Conservation (phyloP, 2,888 invertebrate genomes). For the Eupeodes latifasciatus region DNA sequence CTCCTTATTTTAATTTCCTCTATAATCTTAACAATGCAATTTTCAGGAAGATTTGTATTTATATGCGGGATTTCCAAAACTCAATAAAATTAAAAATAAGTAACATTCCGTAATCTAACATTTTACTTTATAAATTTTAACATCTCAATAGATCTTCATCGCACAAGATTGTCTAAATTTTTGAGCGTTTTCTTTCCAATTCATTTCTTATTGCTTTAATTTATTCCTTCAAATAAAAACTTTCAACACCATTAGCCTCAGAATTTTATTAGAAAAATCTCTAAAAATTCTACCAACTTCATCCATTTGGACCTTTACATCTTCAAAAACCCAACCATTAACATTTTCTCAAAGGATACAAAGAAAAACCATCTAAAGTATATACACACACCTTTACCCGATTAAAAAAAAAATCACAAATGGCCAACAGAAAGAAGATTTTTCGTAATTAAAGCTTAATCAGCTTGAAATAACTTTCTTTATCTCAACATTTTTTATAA, state of each 20-base stretch:
- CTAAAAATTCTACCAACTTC: not conserved
- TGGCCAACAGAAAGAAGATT: constrained; percentile 41
- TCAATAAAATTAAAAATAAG: not conserved
- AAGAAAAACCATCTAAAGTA: not conserved
- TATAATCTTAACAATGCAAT: too few species aligned
- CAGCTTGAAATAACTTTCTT: constrained; percentile 71
- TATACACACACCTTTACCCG: not conserved
- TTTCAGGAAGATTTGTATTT: too few species aligned
- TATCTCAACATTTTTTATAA: constrained; percentile 52
- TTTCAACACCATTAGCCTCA: constrained; percentile 6
- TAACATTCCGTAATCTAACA: not conserved
- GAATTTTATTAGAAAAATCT: constrained; percentile 3
- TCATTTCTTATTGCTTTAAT: not conserved
- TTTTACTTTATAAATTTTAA: not conserved
- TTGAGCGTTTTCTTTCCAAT: not conserved
- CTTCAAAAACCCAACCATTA: not conserved
- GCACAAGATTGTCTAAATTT: not conserved
- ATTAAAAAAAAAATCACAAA: constrained; percentile 34
- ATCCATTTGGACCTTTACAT: not conserved
- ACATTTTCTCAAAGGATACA: not conserved
- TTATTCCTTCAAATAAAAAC: constrained; percentile 19
- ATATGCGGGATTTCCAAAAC: too few species aligned
- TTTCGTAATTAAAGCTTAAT: constrained; percentile 74
- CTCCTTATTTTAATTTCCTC: too few species aligned
- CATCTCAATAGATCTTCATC: not conserved